Evolutionary conservation across 2,888 invertebrate species (phyloP), one percentile per base, ranked within the genome.

Genomic region (Lycia hirtaria): DNA sequence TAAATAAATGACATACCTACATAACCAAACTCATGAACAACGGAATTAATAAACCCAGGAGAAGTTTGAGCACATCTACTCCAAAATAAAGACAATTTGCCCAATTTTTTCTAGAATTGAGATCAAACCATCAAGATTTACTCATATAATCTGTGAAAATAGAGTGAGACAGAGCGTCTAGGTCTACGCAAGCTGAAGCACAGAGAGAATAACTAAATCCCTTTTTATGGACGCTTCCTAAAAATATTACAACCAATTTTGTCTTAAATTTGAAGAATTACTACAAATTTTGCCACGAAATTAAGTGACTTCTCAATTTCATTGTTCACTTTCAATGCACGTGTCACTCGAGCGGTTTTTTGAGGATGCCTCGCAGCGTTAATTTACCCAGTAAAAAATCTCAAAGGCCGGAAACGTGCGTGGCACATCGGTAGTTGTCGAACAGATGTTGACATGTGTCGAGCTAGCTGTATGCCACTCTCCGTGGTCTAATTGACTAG

Each of bases 381-480:
- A 85, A 85, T 85, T 85, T 85, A 73, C 78, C 73, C 73, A 75
- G 75, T 80, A 87, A 88, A 87, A 87, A 83, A 80, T 71, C 75
- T 73, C 75, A 75, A 77, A 75, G 78, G 75, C 86, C 88, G 89
- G 90, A 90, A 87, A 86, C 81, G 83, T 73, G 69, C 69, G 72
- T 80, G 83, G 80, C 80, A 73, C 83, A 84, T 81, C 80, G 86
- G 82, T 81, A 82, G 81, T 83, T 75, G 81, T 82, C 79, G 84
- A 89, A 88, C 91, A 90, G 85, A 90, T 91, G 90, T 88, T 85
- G 87, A 89, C 89, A 89, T 88, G 83, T 88, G 89, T 87, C 84
- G 81, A 37, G 67, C 61, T 60, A 71, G 72, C 69, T 72, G 74
- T 74, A 77, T 76, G 73, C 71, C 71, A 69, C 75, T 78, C 47